A percentile compares a stretch with the other conserved stretches of the same genome.
Conservation (phyloP, 2,797 vertebrate species). For the Helicolenus hilgendorfi region DNA sequence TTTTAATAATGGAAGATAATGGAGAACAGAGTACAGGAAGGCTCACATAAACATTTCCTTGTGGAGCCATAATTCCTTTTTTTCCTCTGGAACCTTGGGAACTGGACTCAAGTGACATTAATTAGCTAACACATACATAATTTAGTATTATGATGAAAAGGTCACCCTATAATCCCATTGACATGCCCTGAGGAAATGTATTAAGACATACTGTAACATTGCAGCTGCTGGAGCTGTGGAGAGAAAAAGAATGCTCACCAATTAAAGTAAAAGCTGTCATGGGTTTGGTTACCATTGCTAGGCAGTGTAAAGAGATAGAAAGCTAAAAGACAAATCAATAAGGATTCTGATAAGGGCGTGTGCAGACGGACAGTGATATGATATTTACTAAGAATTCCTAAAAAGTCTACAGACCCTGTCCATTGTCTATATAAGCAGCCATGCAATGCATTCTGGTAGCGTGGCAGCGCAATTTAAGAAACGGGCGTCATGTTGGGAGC, state of each 20-base stretch:
- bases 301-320: neutral
- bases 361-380: neutral
- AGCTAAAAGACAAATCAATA: neutral
- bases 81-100: neutral
- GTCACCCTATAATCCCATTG: neutral
- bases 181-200: neutral
- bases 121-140: constrained; percentile 44
- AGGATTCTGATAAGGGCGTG: neutral
- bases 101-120: constrained; percentile 20
- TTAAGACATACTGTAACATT: neutral
- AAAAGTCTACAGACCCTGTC: too few species aligned
- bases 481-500: too few species aligned
- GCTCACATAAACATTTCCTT: neutral
- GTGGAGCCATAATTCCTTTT: neutral
- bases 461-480: too few species aligned
- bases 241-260: neutral
- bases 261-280: neutral
- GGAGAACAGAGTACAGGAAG: neutral
- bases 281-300: neutral
- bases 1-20: neutral
- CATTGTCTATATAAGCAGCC: neutral
- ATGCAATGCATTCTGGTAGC: neutral
- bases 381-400: neutral
- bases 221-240: neutral
- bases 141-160: constrained; percentile 43